Base-by-base conservation (phyloP, 2,888 invertebrate species). In the Hirtodrosophila duncani region DNA sequence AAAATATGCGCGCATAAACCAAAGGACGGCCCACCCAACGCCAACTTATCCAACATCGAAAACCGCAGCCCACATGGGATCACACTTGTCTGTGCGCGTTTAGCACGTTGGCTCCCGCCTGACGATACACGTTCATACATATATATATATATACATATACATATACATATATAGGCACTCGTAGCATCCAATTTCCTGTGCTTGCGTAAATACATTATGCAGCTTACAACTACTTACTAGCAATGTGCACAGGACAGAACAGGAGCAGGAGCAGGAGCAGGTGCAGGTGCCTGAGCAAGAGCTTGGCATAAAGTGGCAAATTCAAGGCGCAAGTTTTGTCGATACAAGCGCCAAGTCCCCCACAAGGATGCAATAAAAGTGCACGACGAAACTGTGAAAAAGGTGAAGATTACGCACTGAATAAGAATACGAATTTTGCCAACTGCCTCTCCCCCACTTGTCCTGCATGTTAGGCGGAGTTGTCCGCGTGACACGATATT, bases 171-270 rank as follows among this genome's bases (percentile, higher is more conserved):
- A 17, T 63, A 42, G 44, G 44, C 63, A 51, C 53, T 55, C 38
- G 51, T 56, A 65, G 81, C 81, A 83, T 65, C 78, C 78, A 80
- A 83, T 83, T 83, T 81, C 78, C 82, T 66, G 66, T 69, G 67
- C 82, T 81, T 82, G 74, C 63, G 64, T 69, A 80, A 82, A 78
- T 82, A 81, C 71, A 82, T 83, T 83, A 81, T 77, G 81, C 82
- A 75, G 67, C 82, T 81, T 82, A 81, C 75, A 75, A 75, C 75
- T 75, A 75, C 75, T 75, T 75, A 81, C 37, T 57, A 31, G 41
- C 37, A 44, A 30, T 36, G 36, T 43, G 43, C 29, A 6, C 20
- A 5, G 20, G 20, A 6, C 20, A 20, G 20, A 6, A 20, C n/a
- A 11, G 11, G 1, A 11, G 13, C 8, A 36, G 7, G 8, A 13